Base-by-base conservation (phyloP, 92 coral and sea anemone genomes). In the Heteractis magnifica region DNA sequence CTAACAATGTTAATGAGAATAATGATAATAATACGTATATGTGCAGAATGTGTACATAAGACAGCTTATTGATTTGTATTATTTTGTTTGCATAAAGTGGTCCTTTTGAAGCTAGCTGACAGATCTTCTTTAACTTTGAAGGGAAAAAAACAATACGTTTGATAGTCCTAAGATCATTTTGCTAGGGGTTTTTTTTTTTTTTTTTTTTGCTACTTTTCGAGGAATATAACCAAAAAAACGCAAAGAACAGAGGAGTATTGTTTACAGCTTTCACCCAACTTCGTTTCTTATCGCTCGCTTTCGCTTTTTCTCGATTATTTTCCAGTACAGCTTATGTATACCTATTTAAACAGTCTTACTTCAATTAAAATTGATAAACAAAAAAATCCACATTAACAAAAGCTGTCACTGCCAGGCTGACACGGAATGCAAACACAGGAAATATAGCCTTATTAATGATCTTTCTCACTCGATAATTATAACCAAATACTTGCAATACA, bases 321-420 rank as follows among this genome's bases (percentile, higher is more conserved):
- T 41, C 52, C 49, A 51, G 16, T 68, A 71, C 51, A n/a, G 14
- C 77, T 10, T 11, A 18, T 68, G 84, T 81, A 70, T 81, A 26
- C 73, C 77, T 64, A 51, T 81, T 81, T 81, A 81, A 81, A 58
- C 84, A 81, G 52, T 18, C 84, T 5, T 16, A 60, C 51, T 65
- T 52, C 77, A 81, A 81, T 81, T 81, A 81, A 78, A 78, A 78
- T 78, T 44, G 72, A 78, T 78, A 56, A 78, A 81, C 84, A 81
- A 71, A 81, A 81, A 81, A 71, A n/a, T 71, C 84, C 48, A 81
- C 72, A 81, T 81, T 81, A 81, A 81, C 84, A 81, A 81, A 51
- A 81, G 64, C 84, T 81, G 84, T 51, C 84, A 60, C 58, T 49
- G 19, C 15, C 56, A 13, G 51, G 65, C 84, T 81, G 70, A 81